phyloP scores from a whole-genome alignment of 2,113 vertebrate genomes.

The Mungos mungo region DNA sequence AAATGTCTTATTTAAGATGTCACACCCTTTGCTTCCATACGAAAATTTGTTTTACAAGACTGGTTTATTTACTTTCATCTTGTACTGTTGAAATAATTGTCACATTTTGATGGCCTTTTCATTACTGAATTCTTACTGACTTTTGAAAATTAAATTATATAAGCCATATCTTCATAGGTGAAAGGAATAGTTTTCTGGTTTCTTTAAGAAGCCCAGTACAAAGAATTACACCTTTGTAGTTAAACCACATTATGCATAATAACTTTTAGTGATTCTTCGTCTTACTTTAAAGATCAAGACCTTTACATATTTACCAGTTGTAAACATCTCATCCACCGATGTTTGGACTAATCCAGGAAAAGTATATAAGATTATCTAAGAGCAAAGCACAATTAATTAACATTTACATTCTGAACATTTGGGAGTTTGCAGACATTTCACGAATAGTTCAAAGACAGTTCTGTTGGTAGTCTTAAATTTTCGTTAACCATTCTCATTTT shows the following conservation, averaged over 20 bases:
- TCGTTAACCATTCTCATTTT: neutral
- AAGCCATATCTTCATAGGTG: neutral
- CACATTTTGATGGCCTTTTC: neutral
- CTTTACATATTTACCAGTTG: neutral
- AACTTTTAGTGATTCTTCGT: slow-evolving; percentile 31
- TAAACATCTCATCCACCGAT: neutral
- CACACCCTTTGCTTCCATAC: neutral
- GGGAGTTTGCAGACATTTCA: slow-evolving; percentile 38
- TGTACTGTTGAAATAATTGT: slow-evolving; percentile 28
- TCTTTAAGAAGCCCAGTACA: slow-evolving; percentile 28
- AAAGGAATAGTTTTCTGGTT: slow-evolving; percentile 18
- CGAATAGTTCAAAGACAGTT: slow-evolving; percentile 10
- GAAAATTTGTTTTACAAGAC: slow-evolving; percentile 47
- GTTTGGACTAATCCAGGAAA: neutral
- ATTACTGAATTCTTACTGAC: slow-evolving; percentile 23
- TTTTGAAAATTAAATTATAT: slow-evolving; percentile 35
- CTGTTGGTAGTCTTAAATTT: slow-evolving; percentile 41
- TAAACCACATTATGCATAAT: neutral
- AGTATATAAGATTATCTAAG: neutral
- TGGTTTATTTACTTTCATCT: slow-evolving; percentile 6
- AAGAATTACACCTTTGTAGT: slow-evolving; percentile 9
- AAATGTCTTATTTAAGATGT: neutral
- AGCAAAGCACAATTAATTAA: slow-evolving; percentile 17
- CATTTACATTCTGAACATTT: neutral
- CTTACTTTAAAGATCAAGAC: slow-evolving; percentile 24